These are phyloP conservation scores for Apis cerana DNA, from an alignment of 1,140 invertebrate genomes.

Conservation along the genomic window DNA sequence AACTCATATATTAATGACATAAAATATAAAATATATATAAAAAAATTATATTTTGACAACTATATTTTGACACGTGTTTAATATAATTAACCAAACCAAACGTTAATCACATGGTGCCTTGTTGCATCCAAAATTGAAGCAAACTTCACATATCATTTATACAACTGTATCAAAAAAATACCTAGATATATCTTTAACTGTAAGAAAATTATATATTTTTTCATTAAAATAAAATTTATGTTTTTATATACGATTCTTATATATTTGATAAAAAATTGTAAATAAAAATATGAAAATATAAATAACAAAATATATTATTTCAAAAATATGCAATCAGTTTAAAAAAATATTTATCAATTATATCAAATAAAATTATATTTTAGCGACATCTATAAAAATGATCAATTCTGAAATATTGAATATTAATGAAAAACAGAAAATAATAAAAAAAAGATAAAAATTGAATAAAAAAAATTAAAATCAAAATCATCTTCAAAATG, in stretches of 20 bases:
- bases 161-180: conserved; percentile 2
- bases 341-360: neutral
- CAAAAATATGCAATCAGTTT: neutral
- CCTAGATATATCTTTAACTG: neutral
- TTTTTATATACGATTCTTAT: too few species aligned
- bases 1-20: conserved; percentile 20
- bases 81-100: conserved; percentile 25
- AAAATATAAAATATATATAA: neutral
- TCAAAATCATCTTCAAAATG: too few species aligned
- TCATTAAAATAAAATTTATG: neutral
- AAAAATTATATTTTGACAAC: conserved; percentile 14
- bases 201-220: neutral
- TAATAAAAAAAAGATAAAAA: too few species aligned
- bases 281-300: too few species aligned
- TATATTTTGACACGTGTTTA: neutral
- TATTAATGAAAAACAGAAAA: too few species aligned
- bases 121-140: conserved; percentile 10
- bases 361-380: neutral
- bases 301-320: neutral
- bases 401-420: too few species aligned
- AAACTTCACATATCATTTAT: neutral
- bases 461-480: too few species aligned
- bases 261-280: too few species aligned
- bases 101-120: conserved; percentile 15
- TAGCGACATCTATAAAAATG: neutral